These are phyloP conservation scores for Thaumetopoea pityocampa DNA, from an alignment of 1,140 invertebrate genomes.

Conservation along the genomic window DNA sequence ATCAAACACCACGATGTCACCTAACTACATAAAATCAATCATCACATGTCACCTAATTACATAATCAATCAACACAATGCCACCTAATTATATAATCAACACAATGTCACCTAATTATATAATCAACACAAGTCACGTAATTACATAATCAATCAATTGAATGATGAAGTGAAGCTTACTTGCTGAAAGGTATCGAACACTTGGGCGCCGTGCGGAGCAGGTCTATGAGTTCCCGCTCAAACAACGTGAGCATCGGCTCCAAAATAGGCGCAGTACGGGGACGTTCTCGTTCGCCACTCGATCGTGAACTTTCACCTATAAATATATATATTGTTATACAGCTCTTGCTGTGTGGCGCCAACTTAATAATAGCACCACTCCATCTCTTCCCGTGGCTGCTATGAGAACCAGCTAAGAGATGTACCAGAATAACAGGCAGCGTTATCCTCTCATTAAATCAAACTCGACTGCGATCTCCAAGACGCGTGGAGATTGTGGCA, in stretches of 20 bases:
- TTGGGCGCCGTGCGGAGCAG: constrained; percentile 84
- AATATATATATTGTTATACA: not conserved
- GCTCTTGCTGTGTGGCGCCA: not conserved
- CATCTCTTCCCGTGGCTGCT: not conserved
- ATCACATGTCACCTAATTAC: too few relatives aligned
- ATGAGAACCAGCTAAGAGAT: too few relatives aligned
- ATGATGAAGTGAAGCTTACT: constrained; percentile 57
- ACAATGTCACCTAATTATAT: too few relatives aligned
- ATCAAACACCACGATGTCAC: too few relatives aligned
- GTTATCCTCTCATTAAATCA: too few relatives aligned
- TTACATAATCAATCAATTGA: not conserved
- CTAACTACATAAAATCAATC: too few relatives aligned
- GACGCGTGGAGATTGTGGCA: too few relatives aligned
- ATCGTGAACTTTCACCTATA: constrained; percentile 48
- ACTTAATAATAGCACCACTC: not conserved
- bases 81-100: too few relatives aligned
- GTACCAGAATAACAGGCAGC: too few relatives aligned
- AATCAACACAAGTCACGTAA: not conserved
- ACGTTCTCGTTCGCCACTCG: constrained; percentile 41
- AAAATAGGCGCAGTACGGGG: constrained; percentile 54
- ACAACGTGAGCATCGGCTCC: constrained; percentile 77
- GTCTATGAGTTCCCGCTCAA: constrained; percentile 87
- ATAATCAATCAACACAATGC: too few relatives aligned
- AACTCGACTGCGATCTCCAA: too few relatives aligned
- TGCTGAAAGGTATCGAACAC: constrained; percentile 85